Conservation (phyloP, 53 echinoderm and acorn worm genomes). For the Crossaster papposus region DNA sequence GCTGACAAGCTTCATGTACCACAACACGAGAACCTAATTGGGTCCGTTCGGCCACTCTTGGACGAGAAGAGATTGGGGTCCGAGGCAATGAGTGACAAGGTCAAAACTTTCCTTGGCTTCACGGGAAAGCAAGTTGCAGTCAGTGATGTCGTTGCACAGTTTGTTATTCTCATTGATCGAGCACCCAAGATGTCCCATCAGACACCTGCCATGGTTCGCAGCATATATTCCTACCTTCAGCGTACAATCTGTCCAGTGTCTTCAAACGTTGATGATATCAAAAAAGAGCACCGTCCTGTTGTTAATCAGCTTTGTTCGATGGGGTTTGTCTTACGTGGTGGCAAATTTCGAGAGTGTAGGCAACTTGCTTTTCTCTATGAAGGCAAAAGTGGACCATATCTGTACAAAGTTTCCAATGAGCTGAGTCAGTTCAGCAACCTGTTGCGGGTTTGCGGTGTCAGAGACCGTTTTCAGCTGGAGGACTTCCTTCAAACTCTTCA, state of each 20-base stretch:
- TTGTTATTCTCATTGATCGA: not conserved
- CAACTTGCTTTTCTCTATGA: constrained; percentile 49
- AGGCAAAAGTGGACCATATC: constrained; percentile 24
- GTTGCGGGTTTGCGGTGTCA: constrained; percentile 41
- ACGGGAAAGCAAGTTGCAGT: not conserved
- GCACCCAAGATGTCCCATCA: not conserved
- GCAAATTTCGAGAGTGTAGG: constrained; percentile 20
- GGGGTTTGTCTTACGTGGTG: constrained; percentile 32
- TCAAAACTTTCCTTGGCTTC: constrained; percentile 34
- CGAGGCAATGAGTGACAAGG: constrained; percentile 1
- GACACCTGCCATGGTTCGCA: not conserved
- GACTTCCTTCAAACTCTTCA: constrained; percentile 15
- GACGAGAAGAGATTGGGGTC: constrained; percentile 36
- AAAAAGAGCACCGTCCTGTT: not conserved
- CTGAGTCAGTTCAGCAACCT: not conserved
- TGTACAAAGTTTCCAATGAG: constrained; percentile 26
- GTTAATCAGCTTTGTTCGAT: constrained; percentile 24
- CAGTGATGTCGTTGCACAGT: constrained; percentile 40
- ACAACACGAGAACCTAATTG: constrained; percentile 17
- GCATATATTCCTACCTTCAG: constrained; percentile 26
- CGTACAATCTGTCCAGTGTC: not conserved
- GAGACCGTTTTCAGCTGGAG: constrained; percentile 6
- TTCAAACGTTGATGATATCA: not conserved
- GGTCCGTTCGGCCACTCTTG: constrained; percentile 38
- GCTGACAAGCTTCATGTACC: constrained; percentile 24